phyloP scores from a whole-genome alignment of 2,113 vertebrate genomes.

The Arizona elegans region DNA sequence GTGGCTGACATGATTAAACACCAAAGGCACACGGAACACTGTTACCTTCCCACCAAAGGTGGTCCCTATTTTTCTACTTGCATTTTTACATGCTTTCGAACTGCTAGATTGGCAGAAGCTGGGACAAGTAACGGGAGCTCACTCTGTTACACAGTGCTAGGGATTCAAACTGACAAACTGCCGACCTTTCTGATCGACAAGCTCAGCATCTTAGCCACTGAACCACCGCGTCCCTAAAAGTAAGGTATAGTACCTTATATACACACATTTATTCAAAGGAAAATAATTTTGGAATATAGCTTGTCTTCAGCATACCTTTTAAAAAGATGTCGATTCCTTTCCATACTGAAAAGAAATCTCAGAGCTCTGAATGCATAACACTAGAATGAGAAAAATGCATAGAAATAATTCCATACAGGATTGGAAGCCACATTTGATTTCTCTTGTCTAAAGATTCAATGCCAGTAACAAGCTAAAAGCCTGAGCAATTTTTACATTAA shows the following conservation, averaged over 20 bases:
- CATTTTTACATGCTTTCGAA: no score
- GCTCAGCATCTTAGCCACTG: no score
- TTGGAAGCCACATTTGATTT: neutral
- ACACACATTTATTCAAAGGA: neutral
- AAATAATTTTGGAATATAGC: neutral
- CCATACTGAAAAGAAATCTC: constrained; percentile 90
- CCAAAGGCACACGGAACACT: no score
- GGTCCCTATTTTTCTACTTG: no score
- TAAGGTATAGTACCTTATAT: neutral
- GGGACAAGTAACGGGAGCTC: no score
- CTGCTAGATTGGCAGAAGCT: no score
- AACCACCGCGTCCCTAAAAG: no score
- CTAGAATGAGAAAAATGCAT: constrained; percentile 58
- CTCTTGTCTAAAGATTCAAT: neutral
- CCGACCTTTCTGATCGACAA: no score
- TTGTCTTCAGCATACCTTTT: constrained; percentile 75
- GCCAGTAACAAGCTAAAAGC: neutral
- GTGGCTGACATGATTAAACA: no score
- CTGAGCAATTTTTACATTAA: neutral
- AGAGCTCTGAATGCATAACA: constrained; percentile 86
- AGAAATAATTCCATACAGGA: neutral
- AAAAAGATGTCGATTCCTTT: constrained; percentile 86
- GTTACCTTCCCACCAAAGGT: no score
- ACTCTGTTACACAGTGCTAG: no score
- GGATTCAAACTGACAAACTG: no score